Evolutionary conservation across 1,140 invertebrate genomes (phyloP), one percentile per base, ranked within the genome.

Genomic region (Sinonovacula constricta): DNA sequence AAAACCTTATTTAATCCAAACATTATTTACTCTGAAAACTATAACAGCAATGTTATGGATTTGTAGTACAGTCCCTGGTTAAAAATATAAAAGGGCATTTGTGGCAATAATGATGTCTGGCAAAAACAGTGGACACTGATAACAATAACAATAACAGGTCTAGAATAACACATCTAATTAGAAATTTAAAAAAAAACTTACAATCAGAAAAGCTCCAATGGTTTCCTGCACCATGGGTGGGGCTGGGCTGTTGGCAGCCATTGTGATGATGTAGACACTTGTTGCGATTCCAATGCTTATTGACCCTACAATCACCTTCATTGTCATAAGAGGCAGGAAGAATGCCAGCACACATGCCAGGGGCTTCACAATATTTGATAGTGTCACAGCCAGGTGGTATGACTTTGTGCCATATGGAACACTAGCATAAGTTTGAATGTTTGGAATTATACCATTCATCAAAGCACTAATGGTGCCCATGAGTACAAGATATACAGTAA

Each of bases 361-460:
- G 7, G 97, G 96, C 90, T 95, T 96, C 24, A 96, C 95, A 91
- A 97, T 95, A 14, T 94, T 94, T 18, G 94, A 93, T 34, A 98
- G 90, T 5, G 95, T 95, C 22, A 95, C 94, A 3, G 95, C 93
- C 83, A 97, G 92, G 89, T 97, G 96, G 91, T 97, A 98, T 0
- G 95, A 94, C 5, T 86, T 30, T 30, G 93, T 94, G 2, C 97
- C 96, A 88, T 98, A 98, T 0, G 97, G 96, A 67, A 97, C 91
- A 88, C 95, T 95, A 0, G 96, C 96, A 88, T 95, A 98, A 0
- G 96, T 94, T 88, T 97, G 95, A 53, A 97, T 93, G 71, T 95
- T 95, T 10, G 95, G 94, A 62, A 98, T 92, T 57, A 95, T 93
- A 56, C 95, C 96, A 87, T 97, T 87, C 3, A 56, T 80, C 1